Percentiles rank a stretch among this genome's conserved stretches.
phyloP scores from a whole-genome alignment of 2,888 invertebrate genomes.

The Volucella inanis region DNA sequence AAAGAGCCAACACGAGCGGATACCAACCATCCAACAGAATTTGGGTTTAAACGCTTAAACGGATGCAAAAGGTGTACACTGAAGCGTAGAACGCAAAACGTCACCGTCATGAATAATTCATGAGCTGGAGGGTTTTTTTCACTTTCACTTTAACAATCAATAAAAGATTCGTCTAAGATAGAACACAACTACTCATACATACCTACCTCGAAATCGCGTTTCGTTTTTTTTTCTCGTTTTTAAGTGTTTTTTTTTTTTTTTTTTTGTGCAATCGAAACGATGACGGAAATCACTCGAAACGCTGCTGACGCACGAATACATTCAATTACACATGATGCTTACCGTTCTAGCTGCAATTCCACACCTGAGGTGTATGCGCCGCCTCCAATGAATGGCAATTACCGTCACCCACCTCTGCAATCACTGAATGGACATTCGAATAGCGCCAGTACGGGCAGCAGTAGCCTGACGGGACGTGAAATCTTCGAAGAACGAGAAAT shows the following conservation, averaged over 20 bases:
- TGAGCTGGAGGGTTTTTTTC: constrained; percentile 47
- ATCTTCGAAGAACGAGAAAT: constrained; percentile 81
- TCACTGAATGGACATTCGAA: constrained; percentile 79
- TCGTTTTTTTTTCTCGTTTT: too few relatives aligned
- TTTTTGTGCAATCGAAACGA: constrained; percentile 7
- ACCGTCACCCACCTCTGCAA: constrained; percentile 79
- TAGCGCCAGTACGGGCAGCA: constrained; percentile 79
- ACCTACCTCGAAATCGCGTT: constrained; percentile 57
- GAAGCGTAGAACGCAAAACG: constrained; percentile 27
- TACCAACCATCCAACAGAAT: too few relatives aligned
- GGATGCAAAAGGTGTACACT: constrained; percentile 8
- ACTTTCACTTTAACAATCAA: constrained; percentile 47
- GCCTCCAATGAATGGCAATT: constrained; percentile 57
- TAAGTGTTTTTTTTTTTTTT: neutral
- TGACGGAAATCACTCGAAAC: constrained; percentile 67
- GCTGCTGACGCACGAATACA: constrained; percentile 62
- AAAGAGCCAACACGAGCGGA: too few relatives aligned
- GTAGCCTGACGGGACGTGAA: constrained; percentile 64
- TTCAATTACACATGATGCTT: constrained; percentile 56
- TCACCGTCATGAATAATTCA: constrained; percentile 65
- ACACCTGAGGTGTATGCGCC: constrained; percentile 69
- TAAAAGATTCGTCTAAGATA: constrained; percentile 31
- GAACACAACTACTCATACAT: neutral
- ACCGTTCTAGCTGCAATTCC: constrained; percentile 69
- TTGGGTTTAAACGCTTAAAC: neutral